A percentile compares a stretch with the other conserved stretches of the same genome.
Evolutionary conservation across 2,797 vertebrate genomes (phyloP).

Genomic region (Spinibarbus caldwelli): DNA sequence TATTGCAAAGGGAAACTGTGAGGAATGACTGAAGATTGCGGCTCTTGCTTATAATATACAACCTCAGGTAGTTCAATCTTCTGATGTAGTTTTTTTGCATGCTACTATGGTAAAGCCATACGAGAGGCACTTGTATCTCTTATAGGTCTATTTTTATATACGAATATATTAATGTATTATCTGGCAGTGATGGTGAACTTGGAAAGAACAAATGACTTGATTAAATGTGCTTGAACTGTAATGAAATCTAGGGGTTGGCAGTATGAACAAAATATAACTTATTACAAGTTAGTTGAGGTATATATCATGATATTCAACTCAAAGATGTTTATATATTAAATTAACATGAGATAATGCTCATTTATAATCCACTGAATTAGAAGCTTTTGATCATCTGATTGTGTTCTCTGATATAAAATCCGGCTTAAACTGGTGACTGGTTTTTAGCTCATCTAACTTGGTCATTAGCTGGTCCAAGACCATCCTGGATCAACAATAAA

Average conservation of each 20-base stretch:
- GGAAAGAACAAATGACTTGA: not conserved
- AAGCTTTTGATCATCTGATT: not conserved
- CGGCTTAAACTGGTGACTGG: not conserved
- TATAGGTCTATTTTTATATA: constrained; percentile 83
- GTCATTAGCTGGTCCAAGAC: constrained; percentile 17
- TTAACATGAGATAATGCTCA: not conserved
- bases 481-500: not conserved
- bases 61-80: constrained; percentile 82
- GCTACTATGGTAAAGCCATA: constrained; percentile 83
- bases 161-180: constrained; percentile 45
- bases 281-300: not conserved
- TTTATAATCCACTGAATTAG: not conserved
- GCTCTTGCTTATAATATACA: constrained; percentile 64
- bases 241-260: not conserved
- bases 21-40: not conserved
- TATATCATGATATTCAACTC: not conserved
- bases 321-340: not conserved
- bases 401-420: not conserved
- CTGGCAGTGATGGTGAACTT: not conserved
- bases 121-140: constrained; percentile 75
- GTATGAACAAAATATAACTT: not conserved
- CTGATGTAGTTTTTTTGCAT: constrained; percentile 79
- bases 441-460: constrained; percentile 5
- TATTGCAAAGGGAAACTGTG: constrained; percentile 28
- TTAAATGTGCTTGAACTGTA: not conserved